Evolutionary conservation across 2,888 invertebrate genomes (phyloP).

Genomic region (Beris chalybata): DNA sequence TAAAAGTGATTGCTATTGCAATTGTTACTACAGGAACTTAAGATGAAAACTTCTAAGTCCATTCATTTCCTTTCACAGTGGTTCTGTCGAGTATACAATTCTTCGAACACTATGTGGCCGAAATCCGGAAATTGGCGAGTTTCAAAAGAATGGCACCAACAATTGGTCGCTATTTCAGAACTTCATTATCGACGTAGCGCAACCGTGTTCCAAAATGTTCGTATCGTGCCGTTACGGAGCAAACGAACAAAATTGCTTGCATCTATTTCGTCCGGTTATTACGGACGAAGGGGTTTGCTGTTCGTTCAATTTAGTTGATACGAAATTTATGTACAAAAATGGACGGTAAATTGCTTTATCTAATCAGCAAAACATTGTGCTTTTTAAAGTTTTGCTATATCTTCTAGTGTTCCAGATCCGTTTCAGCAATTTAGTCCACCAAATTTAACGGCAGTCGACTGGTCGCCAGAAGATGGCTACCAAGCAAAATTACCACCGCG

Average conservation of each 20-base stretch:
- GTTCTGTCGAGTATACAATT: conserved; percentile 49
- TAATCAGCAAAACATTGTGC: neutral
- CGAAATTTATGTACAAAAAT: conserved; percentile 69
- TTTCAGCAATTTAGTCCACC: conserved; percentile 14
- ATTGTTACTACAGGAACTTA: no score
- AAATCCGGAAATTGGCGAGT: conserved; percentile 2
- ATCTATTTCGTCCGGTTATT: conserved; percentile 73
- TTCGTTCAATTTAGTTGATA: conserved; percentile 77
- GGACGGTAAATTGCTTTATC: conserved; percentile 59
- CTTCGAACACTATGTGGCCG: conserved; percentile 44
- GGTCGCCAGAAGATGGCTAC: conserved; percentile 76
- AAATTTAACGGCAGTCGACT: conserved; percentile 58
- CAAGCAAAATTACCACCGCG: conserved; percentile 58
- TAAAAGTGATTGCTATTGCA: no score
- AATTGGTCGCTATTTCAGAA: conserved; percentile 11
- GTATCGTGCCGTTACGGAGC: conserved; percentile 71
- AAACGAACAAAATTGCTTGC: conserved; percentile 63
- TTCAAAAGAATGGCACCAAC: conserved; percentile 11
- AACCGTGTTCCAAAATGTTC: conserved; percentile 75
- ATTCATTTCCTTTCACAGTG: neutral
- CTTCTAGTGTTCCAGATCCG: no score
- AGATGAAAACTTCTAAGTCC: no score
- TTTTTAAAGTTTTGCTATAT: neutral
- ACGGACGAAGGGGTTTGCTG: conserved; percentile 87
- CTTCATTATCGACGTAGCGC: conserved; percentile 67